Evolutionary conservation across 2,113 vertebrate genomes (phyloP).

Genomic region (Phaethon lepturus): DNA sequence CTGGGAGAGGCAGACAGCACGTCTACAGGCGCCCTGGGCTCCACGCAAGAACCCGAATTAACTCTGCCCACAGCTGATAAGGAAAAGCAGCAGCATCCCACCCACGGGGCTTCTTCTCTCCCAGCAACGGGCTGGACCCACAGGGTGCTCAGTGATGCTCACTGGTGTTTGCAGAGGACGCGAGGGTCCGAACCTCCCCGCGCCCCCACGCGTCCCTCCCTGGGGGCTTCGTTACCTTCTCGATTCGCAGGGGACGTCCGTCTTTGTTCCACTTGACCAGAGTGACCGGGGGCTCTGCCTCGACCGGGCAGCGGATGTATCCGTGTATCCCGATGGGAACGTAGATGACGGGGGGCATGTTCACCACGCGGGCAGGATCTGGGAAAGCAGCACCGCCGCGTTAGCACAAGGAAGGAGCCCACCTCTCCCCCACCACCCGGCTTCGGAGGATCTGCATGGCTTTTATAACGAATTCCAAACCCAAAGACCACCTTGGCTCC

Average conservation of each 20-base stretch:
- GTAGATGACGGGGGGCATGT: constrained; percentile 97
- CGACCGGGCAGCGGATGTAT: constrained; percentile 96
- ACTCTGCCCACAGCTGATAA: not conserved
- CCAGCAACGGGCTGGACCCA: not conserved
- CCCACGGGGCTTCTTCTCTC: not conserved
- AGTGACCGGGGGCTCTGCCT: constrained; percentile 93
- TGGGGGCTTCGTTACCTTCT: constrained; percentile 80
- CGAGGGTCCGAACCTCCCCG: accelerated
- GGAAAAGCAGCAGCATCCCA: not conserved
- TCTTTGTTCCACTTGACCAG: constrained; percentile 98
- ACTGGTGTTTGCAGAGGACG: accelerated
- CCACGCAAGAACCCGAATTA: not conserved
- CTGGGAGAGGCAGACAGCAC: not conserved
- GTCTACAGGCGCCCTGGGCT: not conserved
- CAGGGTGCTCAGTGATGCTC: not conserved
- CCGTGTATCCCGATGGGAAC: constrained; percentile 96
- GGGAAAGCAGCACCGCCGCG: not conserved
- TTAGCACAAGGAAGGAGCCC: accelerated
- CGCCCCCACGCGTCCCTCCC: accelerated
- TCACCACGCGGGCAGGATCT: constrained; percentile 98
- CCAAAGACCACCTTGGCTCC: not conserved
- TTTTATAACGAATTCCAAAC: not conserved
- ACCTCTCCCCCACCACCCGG: not conserved
- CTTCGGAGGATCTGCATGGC: not conserved
- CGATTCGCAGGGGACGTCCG: constrained; percentile 92